Conservation (phyloP, 2,888 invertebrate genomes). For the Thelaira solivaga region DNA sequence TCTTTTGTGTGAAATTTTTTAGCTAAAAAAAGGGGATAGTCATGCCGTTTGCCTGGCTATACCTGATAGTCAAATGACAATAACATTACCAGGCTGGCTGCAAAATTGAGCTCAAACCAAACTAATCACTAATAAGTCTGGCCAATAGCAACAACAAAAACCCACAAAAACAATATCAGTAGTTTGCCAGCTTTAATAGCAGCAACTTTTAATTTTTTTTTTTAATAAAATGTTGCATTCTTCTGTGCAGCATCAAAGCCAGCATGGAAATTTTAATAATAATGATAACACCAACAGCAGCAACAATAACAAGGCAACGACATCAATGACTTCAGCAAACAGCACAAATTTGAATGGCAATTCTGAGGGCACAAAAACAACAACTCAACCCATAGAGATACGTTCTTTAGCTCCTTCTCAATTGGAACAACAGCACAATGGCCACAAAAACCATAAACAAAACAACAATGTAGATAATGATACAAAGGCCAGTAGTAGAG, state of each 20-base stretch:
- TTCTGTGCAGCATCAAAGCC: conserved; percentile 55
- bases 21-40: conserved; percentile 43
- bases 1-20: conserved; percentile 10
- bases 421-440: conserved; percentile 43
- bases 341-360: conserved; percentile 31
- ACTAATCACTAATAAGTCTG: conserved; percentile 35
- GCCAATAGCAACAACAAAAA: conserved; percentile 26
- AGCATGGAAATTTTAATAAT: conserved; percentile 42
- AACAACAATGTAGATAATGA: conserved; percentile 25
- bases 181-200: background rate
- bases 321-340: conserved; percentile 47
- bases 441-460: conserved; percentile 10
- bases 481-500: background rate
- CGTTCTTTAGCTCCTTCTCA: conserved; percentile 42
- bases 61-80: conserved; percentile 59
- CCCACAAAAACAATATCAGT: conserved; percentile 4
- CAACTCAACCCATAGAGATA: conserved; percentile 31
- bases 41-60: conserved; percentile 17
- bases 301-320: conserved; percentile 31
- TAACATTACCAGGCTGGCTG: conserved; percentile 45
- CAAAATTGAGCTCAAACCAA: conserved; percentile 13
- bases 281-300: conserved; percentile 11
- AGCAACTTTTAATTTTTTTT: background rate
- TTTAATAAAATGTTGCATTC: conserved; percentile 63
- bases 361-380: conserved; percentile 31